phyloP scores from a whole-genome alignment of 2,888 invertebrate genomes.

The Pedicia rivosa region DNA sequence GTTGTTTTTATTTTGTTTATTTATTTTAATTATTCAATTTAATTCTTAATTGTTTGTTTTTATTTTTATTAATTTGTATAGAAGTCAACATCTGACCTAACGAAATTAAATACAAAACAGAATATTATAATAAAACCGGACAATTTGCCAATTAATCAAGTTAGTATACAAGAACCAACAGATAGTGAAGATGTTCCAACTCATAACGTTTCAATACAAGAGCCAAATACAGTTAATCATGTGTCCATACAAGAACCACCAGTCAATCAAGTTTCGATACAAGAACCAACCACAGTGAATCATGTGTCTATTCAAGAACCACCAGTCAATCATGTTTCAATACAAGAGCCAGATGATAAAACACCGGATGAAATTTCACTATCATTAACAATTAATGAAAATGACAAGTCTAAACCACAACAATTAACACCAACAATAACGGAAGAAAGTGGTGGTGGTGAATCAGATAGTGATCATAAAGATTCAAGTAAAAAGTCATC shows the following conservation, averaged over 20 bases:
- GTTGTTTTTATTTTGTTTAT: too few relatives aligned
- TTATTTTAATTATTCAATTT: too few relatives aligned
- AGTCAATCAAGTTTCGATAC: too few relatives aligned
- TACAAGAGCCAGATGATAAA: slow-evolving; percentile 10
- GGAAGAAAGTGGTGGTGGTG: slow-evolving; percentile 13
- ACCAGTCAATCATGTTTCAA: slow-evolving; percentile 10
- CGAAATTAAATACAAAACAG: background rate
- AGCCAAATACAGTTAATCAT: too few relatives aligned
- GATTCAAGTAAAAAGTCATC: slow-evolving; percentile 9
- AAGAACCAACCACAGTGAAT: too few relatives aligned
- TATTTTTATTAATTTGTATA: too few relatives aligned
- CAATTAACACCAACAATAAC: slow-evolving; percentile 18
- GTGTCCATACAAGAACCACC: too few relatives aligned
- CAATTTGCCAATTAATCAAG: too few relatives aligned
- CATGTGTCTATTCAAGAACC: too few relatives aligned
- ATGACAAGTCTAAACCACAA: slow-evolving; percentile 10
- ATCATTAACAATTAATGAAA: background rate
- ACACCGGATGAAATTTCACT: background rate
- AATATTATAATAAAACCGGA: background rate
- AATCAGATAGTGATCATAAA: slow-evolving; percentile 9
- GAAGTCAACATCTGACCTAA: slow-evolving; percentile 1
- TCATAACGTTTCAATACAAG: too few relatives aligned
- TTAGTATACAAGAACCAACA: too few relatives aligned
- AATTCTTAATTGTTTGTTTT: background rate
- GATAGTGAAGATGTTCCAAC: too few relatives aligned